Conservation (phyloP, 2,888 invertebrate species). For the Azorinus chamasolen region DNA sequence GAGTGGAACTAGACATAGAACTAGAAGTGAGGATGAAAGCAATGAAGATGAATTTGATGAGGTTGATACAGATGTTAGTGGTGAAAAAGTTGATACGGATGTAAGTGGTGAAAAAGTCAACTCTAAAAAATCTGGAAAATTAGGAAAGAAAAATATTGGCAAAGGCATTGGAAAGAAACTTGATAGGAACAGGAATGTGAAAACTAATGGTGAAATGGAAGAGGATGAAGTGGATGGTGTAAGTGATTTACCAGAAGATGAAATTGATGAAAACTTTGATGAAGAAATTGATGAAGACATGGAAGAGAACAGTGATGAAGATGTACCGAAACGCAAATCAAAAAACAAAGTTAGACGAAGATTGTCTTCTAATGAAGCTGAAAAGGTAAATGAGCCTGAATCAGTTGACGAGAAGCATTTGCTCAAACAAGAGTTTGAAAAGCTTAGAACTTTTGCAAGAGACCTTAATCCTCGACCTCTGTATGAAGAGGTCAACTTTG, state of each 20-base stretch:
- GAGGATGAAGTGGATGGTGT: conserved; percentile 23
- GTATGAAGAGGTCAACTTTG: conserved; percentile 62
- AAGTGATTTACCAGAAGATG: conserved; percentile 30
- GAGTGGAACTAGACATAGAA: no score
- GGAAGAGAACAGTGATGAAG: background rate
- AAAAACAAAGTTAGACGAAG: conserved; percentile 8
- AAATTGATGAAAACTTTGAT: conserved; percentile 4
- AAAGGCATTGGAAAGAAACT: no score
- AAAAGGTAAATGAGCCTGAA: conserved; percentile 9
- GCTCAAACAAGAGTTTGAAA: conserved; percentile 71
- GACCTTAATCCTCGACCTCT: conserved; percentile 68
- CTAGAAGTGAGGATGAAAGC: no score
- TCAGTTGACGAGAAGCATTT: conserved; percentile 57
- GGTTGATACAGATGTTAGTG: no score
- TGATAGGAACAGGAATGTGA: no score
- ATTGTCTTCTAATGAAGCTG: conserved; percentile 8
- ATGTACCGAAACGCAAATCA: conserved; percentile 1
- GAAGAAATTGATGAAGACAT: conserved; percentile 8
- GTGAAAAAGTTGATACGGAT: no score
- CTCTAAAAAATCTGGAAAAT: no score
- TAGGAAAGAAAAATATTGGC: no score
- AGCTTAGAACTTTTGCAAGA: conserved; percentile 73
- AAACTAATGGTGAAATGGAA: background rate
- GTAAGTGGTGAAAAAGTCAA: no score
- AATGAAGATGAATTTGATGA: no score